Evolutionary conservation across 2,797 vertebrate species (phyloP), one percentile per base, ranked within the genome.

Genomic region (Podarcis siculus): DNA sequence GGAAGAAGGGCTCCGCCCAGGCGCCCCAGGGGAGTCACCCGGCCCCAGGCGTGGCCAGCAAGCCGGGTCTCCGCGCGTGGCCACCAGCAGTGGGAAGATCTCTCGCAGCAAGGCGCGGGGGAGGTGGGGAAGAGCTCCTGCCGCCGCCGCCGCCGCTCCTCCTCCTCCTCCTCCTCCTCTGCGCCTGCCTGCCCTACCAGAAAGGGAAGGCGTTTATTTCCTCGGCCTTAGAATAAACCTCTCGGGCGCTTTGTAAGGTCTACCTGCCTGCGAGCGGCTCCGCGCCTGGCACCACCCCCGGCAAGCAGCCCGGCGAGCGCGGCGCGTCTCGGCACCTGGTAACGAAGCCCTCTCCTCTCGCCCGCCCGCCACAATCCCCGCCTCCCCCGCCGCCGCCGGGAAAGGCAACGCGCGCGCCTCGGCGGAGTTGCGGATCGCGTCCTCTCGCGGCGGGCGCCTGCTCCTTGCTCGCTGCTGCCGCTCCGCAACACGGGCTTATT

Each of bases 291-390:
- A 88, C 89, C 87, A 78, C 87, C 66, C 27, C 27, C 92, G 66
- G 35, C 90, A 87, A 67, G 86, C 91, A 90, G 87, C 90, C 92
- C n/a, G 79, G 69, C 76, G 72, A 91, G 66, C 61, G 90, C 80
- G 73, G 79, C 90, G 67, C 91, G 81, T 27, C 17, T 89, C 85
- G 64, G 72, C 79, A 61, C 88, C 86, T 17, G 61, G 88, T 55
- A 75, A 86, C 83, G 17, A 69, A 71, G 58, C 30, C 49, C 32
- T 32, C 17, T 1, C 55, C 8, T 27, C 66, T 69, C 27, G 3
- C 35, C 25, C 2, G 3, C 21, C n/a, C 23, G 39, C 5, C 25
- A 27, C n/a, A 2, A 2, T 32, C 76, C 84, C n/a, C 27, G 30
- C 91, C 86, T 55, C 49, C 49, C 15, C 6, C 61, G 17, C 23